A percentile compares a stretch with the other conserved stretches of the same genome.
These are phyloP conservation scores for Heliconius sara DNA, from an alignment of 2,888 invertebrate species.

Conservation along the genomic window DNA sequence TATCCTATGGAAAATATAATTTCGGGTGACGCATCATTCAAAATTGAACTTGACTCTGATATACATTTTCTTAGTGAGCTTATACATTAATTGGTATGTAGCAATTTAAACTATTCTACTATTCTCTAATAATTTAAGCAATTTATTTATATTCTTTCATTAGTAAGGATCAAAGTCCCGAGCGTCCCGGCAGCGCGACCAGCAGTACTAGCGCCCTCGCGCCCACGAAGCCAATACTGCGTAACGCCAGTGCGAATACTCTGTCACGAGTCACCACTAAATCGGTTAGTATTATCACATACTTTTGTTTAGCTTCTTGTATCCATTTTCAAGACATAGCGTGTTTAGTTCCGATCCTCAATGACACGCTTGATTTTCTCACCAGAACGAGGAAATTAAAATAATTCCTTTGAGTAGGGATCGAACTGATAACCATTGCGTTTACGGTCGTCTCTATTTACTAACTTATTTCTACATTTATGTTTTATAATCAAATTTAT, in stretches of 20 bases:
- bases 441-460: neutral
- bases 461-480: neutral
- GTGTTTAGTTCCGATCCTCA: neutral
- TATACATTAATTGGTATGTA: too few relatives aligned
- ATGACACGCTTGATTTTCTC: neutral
- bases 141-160: constrained; percentile 36
- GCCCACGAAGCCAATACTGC: constrained; percentile 77
- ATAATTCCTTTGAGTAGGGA: neutral
- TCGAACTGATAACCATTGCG: neutral
- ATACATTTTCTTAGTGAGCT: too few relatives aligned
- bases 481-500: neutral
- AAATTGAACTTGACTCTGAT: too few relatives aligned
- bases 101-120: too few relatives aligned
- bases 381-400: neutral
- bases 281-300: constrained; percentile 54
- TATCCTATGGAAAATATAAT: too few relatives aligned
- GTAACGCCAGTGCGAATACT: constrained; percentile 84
- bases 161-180: constrained; percentile 79
- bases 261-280: constrained; percentile 63
- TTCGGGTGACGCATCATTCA: too few relatives aligned
- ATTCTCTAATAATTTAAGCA: neutral
- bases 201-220: constrained; percentile 50
- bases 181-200: constrained; percentile 59
- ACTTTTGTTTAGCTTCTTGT: neutral
- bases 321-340: neutral